phyloP scores from a whole-genome alignment of 2,888 invertebrate genomes.

The Hirtodrosophila alboralis region DNA sequence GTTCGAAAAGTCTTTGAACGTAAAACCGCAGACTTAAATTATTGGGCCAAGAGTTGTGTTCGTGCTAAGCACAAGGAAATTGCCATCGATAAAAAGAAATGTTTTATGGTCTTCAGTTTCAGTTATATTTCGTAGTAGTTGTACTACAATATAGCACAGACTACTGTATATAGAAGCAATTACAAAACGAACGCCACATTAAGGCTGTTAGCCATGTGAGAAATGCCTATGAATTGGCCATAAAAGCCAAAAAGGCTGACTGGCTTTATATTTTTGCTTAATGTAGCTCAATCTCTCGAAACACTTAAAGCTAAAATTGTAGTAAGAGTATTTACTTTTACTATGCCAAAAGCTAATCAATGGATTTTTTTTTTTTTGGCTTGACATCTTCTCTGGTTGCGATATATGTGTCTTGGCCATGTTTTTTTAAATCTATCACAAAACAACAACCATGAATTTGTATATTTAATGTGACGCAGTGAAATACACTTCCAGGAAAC shows the following conservation, averaged over 20 bases:
- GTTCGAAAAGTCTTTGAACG: neutral
- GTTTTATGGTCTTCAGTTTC: slow-evolving; percentile 37
- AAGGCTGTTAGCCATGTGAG: slow-evolving; percentile 30
- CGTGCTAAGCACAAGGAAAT: slow-evolving; percentile 54
- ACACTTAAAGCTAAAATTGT: slow-evolving; percentile 25
- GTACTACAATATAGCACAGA: neutral
- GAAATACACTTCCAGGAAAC: too few species aligned
- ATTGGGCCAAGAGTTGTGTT: slow-evolving; percentile 31
- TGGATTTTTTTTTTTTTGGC: too few species aligned
- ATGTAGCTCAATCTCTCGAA: too few species aligned
- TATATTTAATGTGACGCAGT: too few species aligned
- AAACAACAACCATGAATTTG: too few species aligned
- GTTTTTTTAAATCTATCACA: slow-evolving; percentile 18
- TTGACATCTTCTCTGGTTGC: too few species aligned
- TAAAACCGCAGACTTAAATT: slow-evolving; percentile 36
- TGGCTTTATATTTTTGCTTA: too few species aligned
- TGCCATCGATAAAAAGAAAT: slow-evolving; percentile 59
- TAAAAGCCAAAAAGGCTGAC: slow-evolving; percentile 24
- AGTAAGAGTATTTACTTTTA: too few species aligned
- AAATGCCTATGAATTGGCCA: slow-evolving; percentile 50
- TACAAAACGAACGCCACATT: slow-evolving; percentile 19
- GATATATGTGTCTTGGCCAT: neutral
- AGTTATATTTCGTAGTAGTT: slow-evolving; percentile 7
- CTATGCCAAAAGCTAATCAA: too few species aligned
- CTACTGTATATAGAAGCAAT: neutral